Percentiles rank a stretch among this genome's conserved stretches.
These are phyloP conservation scores for Distichodus sexfasciatus DNA, from an alignment of 2,797 vertebrate genomes.

Conservation along the genomic window DNA sequence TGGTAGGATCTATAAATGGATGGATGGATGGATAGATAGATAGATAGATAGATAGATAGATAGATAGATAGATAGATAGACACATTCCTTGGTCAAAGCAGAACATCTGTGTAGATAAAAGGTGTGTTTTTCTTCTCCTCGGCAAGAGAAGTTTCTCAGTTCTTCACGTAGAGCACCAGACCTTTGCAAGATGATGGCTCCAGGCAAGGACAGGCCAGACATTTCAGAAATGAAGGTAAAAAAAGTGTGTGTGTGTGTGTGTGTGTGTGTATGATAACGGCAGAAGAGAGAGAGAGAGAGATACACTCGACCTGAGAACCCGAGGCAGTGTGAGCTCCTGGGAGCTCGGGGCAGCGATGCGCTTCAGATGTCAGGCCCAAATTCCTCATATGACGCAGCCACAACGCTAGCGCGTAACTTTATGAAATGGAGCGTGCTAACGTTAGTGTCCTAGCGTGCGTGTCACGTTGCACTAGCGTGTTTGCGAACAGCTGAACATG, in stretches of 20 bases:
- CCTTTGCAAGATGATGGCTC: slow-evolving; percentile 29
- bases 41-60: no score
- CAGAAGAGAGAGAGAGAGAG: slow-evolving; percentile 3
- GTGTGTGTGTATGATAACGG: slow-evolving; percentile 32
- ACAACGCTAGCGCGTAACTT: no score
- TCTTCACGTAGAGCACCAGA: slow-evolving; percentile 47
- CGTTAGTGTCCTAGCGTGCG: not conserved
- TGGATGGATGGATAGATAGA: no score
- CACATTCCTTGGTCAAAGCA: no score
- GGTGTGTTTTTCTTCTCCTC: no score
- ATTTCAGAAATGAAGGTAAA: slow-evolving; percentile 6
- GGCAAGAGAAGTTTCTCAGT: slow-evolving; percentile 50
- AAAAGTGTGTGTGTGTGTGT: not conserved
- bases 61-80: no score
- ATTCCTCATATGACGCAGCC: not conserved
- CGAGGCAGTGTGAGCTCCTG: slow-evolving; percentile 3
- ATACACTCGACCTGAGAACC: slow-evolving; percentile 14
- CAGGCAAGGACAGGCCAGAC: slow-evolving; percentile 45
- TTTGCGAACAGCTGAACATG: not conserved
- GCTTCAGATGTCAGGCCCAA: not conserved
- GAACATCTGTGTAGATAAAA: no score
- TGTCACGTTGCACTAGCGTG: not conserved
- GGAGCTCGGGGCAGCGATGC: not conserved
- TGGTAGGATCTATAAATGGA: no score
- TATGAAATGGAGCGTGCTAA: no score